phyloP scores from a whole-genome alignment of 2,888 invertebrate genomes.

The Labia minor region DNA sequence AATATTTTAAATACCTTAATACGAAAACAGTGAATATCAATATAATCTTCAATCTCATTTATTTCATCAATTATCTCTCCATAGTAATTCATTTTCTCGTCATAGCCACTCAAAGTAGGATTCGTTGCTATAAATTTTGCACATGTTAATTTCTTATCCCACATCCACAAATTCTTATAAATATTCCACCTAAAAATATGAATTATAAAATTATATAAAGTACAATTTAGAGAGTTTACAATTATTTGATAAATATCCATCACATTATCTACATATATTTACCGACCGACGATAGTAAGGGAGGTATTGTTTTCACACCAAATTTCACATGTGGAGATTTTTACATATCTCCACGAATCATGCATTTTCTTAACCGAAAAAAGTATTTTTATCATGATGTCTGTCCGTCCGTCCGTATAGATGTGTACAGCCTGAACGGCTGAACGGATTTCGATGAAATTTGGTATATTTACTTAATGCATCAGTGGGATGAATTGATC shows the following conservation, averaged over 20 bases:
- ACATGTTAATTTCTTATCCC: slow-evolving; percentile 60
- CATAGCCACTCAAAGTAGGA: slow-evolving; percentile 54
- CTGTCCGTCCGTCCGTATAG: too few species aligned
- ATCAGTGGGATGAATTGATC: too few species aligned
- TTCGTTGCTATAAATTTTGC: slow-evolving; percentile 63
- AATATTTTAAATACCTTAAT: slow-evolving; percentile 17
- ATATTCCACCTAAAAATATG: slow-evolving; percentile 52
- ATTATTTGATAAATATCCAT: not conserved
- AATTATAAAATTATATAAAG: not conserved
- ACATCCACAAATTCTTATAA: slow-evolving; percentile 64
- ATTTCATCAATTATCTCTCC: slow-evolving; percentile 61
- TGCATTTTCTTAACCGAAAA: too few species aligned
- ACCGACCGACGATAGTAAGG: too few species aligned
- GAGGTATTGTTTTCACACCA: too few species aligned
- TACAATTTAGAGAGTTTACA: not conserved
- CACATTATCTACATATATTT: not conserved
- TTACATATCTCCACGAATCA: too few species aligned
- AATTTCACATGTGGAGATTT: too few species aligned
- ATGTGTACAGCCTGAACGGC: too few species aligned
- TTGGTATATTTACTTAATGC: too few species aligned
- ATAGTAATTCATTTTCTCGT: slow-evolving; percentile 77
- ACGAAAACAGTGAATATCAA: slow-evolving; percentile 53
- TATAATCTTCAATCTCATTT: slow-evolving; percentile 44
- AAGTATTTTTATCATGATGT: too few species aligned
- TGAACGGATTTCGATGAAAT: too few species aligned